Evolutionary conservation across 2,113 vertebrate species (phyloP), one percentile per base, ranked within the genome.

Genomic region (Lanius ludovicianus): DNA sequence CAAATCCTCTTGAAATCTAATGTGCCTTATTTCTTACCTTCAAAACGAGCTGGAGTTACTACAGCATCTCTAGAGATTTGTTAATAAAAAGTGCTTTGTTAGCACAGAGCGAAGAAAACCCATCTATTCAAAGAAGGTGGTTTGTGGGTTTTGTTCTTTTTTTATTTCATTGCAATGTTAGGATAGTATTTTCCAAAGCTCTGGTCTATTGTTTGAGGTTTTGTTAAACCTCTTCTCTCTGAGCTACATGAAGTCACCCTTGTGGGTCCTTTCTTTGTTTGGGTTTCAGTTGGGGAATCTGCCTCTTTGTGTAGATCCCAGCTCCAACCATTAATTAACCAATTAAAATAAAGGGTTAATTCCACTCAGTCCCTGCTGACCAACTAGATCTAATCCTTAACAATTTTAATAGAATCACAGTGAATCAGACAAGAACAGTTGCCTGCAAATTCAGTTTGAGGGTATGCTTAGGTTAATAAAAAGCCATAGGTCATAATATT

Each of bases 211-310:
- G 33, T 87, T 57, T 84, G 74, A 87, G 67, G 81, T 83, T 93
- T 94, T 90, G 41, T 64, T 93, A 95, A 94, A 74, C 21, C 39
- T 80, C 44, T 93, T 85, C 33, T 67, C 67, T 89, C 65, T 93
- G 50, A 83, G 46, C 50, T 70, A 57, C 30, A 25, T 1, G 0
- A 68, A 41, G 42, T 67, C 64, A 49, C 6, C 63, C 25, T 91
- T 78, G 50, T 3, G 4, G 47, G 33, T 81, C 44, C 6, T 68
- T 71, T 5, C 60, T 96, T 94, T 91, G 37, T 93, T 50, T 83
- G 62, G n/a, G 21, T 59, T 94, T 86, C 39, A 2, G 63, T 62
- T 25, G 56, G 53, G 84, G 11, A 9, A 73, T 68, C 62, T 3
- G 13, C 3, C 44, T 87, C 47, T 89, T 90, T 71, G 55, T 90